Evolutionary conservation across 2,888 invertebrate genomes (phyloP).

Genomic region (Agrenia bidenticulata): DNA sequence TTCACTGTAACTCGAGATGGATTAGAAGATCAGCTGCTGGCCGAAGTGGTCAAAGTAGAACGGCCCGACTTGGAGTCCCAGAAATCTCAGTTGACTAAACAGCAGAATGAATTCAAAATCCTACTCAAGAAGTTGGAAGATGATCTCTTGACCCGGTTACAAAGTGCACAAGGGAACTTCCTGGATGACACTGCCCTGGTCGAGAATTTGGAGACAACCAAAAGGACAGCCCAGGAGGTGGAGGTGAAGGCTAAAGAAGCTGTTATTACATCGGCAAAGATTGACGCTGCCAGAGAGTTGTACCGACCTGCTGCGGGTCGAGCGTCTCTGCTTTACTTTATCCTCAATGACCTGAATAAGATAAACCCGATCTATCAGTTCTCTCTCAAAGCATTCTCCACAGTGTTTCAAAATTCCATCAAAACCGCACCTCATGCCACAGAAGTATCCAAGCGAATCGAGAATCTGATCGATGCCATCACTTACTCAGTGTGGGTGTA

Average conservation of each 20-base stretch:
- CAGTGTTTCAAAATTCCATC: conserved; percentile 68
- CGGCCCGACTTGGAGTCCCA: conserved; percentile 92
- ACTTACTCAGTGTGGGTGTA: conserved; percentile 93
- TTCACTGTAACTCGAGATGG: conserved; percentile 96
- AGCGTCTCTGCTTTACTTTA: conserved; percentile 91
- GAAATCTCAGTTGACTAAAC: conserved; percentile 90
- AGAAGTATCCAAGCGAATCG: conserved; percentile 74
- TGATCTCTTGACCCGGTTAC: conserved; percentile 82
- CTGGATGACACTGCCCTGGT: conserved; percentile 91
- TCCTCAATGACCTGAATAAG: conserved; percentile 89
- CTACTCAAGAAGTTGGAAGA: conserved; percentile 90
- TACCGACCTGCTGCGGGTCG: conserved; percentile 89
- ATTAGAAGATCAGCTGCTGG: conserved; percentile 89
- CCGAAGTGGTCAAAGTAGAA: conserved; percentile 95
- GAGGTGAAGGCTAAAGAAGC: conserved; percentile 91
- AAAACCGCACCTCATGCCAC: conserved; percentile 80
- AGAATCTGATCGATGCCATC: conserved; percentile 90
- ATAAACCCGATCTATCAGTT: conserved; percentile 98
- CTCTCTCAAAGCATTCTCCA: conserved; percentile 75
- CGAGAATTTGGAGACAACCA: conserved; percentile 94
- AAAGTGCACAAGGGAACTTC: conserved; percentile 90
- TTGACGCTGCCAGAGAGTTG: conserved; percentile 83
- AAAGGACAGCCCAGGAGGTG: conserved; percentile 92
- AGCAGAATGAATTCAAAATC: conserved; percentile 96
- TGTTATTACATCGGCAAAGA: conserved; percentile 84